Evolutionary conservation across 2,113 vertebrate genomes (phyloP), one percentile per base, ranked within the genome.

Genomic region (Scomber japonicus): DNA sequence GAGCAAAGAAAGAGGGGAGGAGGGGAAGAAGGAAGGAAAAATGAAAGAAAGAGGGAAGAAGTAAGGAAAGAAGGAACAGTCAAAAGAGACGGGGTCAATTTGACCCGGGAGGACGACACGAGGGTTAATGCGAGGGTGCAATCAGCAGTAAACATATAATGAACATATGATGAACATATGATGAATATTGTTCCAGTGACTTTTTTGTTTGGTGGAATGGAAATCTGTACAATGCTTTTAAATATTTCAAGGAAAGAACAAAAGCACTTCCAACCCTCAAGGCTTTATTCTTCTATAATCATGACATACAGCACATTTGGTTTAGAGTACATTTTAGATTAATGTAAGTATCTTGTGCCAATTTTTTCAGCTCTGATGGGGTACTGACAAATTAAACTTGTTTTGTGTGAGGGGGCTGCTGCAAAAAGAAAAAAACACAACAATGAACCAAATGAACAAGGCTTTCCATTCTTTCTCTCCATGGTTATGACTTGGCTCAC

Each of bases 401-500:
- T 21, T 83, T 59, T 77, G 4, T 44, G 6, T 40, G 21, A 30
- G 19, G 31, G 21, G 21, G 10, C 54, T 9, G 3, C 72, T 61
- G 59, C 71, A 64, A 80, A 48, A 40, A 13, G 31, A 61, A 68
- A 48, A 48, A 70, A 66, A 40, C 48, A 61, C 70, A 73, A 84
- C 62, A 87, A 81, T 76, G 45, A 81, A 63, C 11, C 67, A 35
- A 35, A 15, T 63, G 48, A 91, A 87, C 71, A 89, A 69, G 44
- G 65, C 63, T 84, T 85, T 90, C 75, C 50, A 80, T 89, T 89
- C n/a, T 87, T 76, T 83, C 80, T 31, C 46, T 55, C 24, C 11
- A 57, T 50, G 55, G 51, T 86, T 81, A 65, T 53, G 57, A 78
- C 53, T 89, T 88, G 84, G 83, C 83, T 57, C 1, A n/a, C 9